Percentiles rank a stretch among this genome's conserved stretches.
Conservation (phyloP, 2,113 vertebrate genomes). For the Nymphicus hollandicus region DNA sequence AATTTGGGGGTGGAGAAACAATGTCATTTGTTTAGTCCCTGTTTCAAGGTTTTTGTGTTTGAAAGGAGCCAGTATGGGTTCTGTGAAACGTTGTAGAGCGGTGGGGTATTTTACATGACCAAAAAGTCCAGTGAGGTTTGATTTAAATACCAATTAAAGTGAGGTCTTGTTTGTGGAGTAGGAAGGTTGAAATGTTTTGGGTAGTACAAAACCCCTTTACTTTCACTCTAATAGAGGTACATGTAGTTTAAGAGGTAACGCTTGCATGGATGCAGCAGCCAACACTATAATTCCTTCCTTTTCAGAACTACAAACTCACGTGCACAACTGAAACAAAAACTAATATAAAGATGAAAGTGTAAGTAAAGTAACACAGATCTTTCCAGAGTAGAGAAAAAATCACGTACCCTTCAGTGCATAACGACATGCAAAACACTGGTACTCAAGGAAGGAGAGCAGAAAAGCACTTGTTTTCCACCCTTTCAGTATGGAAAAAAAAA, state of each 20-base stretch:
- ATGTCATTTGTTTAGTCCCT: neutral
- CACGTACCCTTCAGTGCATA: neutral
- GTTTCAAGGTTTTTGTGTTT: neutral
- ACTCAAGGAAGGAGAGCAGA: neutral
- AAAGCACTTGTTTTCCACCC: neutral
- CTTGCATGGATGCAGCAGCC: neutral
- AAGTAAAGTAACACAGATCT: neutral
- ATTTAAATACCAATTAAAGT: neutral
- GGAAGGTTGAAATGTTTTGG: neutral
- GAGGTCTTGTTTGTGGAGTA: neutral
- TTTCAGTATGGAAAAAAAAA: neutral
- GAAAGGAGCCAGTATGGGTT: neutral
- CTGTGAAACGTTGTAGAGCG: neutral
- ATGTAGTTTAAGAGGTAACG: neutral
- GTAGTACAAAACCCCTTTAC: neutral
- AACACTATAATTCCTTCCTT: neutral
- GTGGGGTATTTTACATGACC: neutral
- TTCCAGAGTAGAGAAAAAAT: neutral
- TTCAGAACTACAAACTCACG: neutral
- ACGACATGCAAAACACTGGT: neutral
- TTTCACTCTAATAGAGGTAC: neutral
- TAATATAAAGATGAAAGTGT: neutral
- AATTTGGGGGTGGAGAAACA: neutral
- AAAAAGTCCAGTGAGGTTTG: conserved; percentile 6
- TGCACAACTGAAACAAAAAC: conserved; percentile 33